Base-by-base conservation (phyloP, 2,113 vertebrate genomes). In the Callorhinus ursinus region DNA sequence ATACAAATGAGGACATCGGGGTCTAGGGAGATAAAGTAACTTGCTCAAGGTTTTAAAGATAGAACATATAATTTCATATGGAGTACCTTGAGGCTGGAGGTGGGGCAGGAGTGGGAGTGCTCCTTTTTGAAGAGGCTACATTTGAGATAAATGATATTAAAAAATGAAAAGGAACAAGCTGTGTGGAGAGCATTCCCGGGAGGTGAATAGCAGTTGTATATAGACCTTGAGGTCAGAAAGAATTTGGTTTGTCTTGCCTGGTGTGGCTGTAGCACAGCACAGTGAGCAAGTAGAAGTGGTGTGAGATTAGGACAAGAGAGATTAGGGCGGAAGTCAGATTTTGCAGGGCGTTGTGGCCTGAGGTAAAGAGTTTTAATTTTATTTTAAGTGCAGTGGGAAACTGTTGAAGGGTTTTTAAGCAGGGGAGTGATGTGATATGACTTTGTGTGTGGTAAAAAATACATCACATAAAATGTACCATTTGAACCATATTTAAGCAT, bases 21-120 rank as follows among this genome's bases (percentile, higher is more conserved):
- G 13, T n/a, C 77, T 93, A 61, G 51, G 63, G 51, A 76, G 82
- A 83, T 53, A 87, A 88, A 89, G 77, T 85, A 88, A 67, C 5
- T 92, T 85, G 16, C 33, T 86, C 31, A 81, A 77, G 81, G 7
- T 79, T 90, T 93, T 93, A 95, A 84, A 88, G 77, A 42, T 65
- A 81, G 82, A 59, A 18, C 65, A n/a, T 86, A 4, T 74, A 49
- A 59, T 88, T 84, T 85, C 28, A 28, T 59, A 65, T 72, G 39
- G 42, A 90, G 4, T 55, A 33, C 36, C 16, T 90, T 83, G 85
- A 81, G 74, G 57, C 19, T 82, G 11, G 79, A 94, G 71, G 49
- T 85, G 21, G 76, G 51, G 14, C 53, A 57, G 79, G 53, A 63
- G 26, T 76, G 83, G 46, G 42, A 93, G 22, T 90, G 55, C 18